A percentile compares a stretch with the other conserved stretches of the same genome.
Evolutionary conservation across 2,113 vertebrate species (phyloP).

Genomic region (Callithrix jacchus): DNA sequence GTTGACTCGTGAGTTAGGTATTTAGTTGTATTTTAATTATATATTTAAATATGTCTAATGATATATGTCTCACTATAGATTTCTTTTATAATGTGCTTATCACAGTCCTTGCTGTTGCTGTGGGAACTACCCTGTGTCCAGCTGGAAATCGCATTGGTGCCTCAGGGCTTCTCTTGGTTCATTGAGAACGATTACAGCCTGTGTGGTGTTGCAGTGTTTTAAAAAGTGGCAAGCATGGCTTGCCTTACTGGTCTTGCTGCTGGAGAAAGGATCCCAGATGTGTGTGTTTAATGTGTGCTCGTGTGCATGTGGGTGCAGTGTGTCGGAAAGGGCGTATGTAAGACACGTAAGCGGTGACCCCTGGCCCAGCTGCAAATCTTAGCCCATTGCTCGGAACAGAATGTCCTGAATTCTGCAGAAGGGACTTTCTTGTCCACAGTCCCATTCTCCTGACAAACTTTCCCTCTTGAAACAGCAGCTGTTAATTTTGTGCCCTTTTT

Average conservation of each 20-base stretch:
- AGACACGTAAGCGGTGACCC: not conserved
- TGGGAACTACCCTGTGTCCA: not conserved
- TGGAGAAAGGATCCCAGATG: not conserved
- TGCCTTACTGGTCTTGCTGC: not conserved
- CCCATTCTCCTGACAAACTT: not conserved
- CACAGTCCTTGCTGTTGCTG: not conserved
- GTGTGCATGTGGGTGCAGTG: not conserved
- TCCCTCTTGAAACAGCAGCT: not conserved
- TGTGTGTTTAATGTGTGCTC: not conserved
- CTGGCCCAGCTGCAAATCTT: not conserved
- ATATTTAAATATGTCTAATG: not conserved
- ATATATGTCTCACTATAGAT: not conserved
- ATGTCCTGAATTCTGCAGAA: too few species aligned
- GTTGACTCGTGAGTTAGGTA: not conserved
- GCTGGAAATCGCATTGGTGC: not conserved
- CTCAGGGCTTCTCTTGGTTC: not conserved
- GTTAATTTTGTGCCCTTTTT: not conserved
- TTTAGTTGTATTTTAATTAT: not conserved
- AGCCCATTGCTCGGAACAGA: not conserved
- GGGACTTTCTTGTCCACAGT: not conserved
- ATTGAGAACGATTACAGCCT: not conserved
- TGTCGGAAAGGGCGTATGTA: too few species aligned
- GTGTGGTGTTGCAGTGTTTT: not conserved
- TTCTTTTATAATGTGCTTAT: not conserved
- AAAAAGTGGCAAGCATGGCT: not conserved